A percentile compares a stretch with the other conserved stretches of the same genome.
These are phyloP conservation scores for Cyclophora albipunctata DNA, from an alignment of 2,888 invertebrate genomes.

Conservation along the genomic window DNA sequence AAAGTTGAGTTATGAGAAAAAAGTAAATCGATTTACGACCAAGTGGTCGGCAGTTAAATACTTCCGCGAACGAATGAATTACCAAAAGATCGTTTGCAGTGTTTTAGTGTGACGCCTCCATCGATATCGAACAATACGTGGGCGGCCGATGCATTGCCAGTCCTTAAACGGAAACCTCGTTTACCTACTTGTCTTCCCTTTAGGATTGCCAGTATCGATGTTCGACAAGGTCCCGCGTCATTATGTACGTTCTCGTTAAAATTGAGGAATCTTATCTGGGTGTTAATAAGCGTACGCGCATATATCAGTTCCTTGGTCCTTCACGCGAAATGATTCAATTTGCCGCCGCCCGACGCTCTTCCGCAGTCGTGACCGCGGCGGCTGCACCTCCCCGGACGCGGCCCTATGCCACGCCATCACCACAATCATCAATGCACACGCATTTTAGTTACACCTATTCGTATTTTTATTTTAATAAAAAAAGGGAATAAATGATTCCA, in stretches of 20 bases:
- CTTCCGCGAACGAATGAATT: conserved; percentile 62
- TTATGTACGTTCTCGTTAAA: conserved; percentile 41
- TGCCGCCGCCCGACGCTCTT: conserved; percentile 26
- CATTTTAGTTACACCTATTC: conserved; percentile 19
- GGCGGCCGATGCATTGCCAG: conserved; percentile 67
- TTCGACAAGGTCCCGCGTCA: conserved; percentile 46
- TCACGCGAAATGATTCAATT: conserved; percentile 44
- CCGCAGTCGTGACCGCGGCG: conserved; percentile 50
- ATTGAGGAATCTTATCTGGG: conserved; percentile 40
- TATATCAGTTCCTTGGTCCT: conserved; percentile 34
- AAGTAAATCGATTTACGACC: conserved; percentile 38
- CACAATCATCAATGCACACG: conserved; percentile 4
- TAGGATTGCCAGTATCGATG: conserved; percentile 52
- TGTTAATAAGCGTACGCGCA: conserved; percentile 37
- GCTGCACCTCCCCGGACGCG: conserved; percentile 5
- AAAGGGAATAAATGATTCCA: conserved; percentile 54
- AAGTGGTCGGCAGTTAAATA: conserved; percentile 42
- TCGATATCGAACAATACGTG: conserved; percentile 55
- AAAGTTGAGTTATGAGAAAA: neutral
- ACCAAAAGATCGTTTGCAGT: conserved; percentile 57
- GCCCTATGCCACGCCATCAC: conserved; percentile 30
- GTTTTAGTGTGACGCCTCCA: conserved; percentile 59
- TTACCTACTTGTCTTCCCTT: conserved; percentile 68
- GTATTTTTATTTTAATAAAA: conserved; percentile 39
- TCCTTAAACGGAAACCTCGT: conserved; percentile 61